Evolutionary conservation across 2,113 vertebrate genomes (phyloP), one percentile per base, ranked within the genome.

Genomic region (Stigmatopora nigra): DNA sequence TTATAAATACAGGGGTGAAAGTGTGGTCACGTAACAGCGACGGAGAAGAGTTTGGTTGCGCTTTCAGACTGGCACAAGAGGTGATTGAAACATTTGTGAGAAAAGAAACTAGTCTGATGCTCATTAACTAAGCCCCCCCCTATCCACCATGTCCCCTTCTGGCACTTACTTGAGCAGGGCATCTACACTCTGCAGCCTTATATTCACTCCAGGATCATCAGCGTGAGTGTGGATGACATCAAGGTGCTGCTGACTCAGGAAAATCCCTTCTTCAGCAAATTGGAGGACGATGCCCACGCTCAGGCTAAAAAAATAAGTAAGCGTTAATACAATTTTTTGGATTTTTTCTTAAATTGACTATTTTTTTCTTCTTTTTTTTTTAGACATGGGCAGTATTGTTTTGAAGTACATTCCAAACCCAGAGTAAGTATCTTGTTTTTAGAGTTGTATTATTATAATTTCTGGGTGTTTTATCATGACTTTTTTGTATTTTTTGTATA

Each of bases 1-100:
- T 99, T 56, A 96, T 99, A 75, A 98, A 99, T 85, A 98, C 95
- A 0, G 97, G 97, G 9, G 93, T 99, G 77, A 98, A 97, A 88
- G 95, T 97, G 67, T 94, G 93, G 93, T 97, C 92, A 80, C 92
- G 95, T 41, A 99, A 95, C 85, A 97, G 91, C 41, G 93, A 97
- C 1, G 94, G 95, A 0, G 94, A 98, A 63, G 91, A 97, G 73
- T 98, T 97, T 68, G 95, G 93, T 36, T 99, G 95, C 80, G 93
- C 96, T 0, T 98, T 98, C 88, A 92, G 97, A 78, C 80, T 99
- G 79, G 94, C 95, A 8, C 97, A 99, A 84, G 96, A 99, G 95
- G 97, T 98, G 90, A 60, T 65, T 22, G 68, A 67, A n/a, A 11
- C 31, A 6, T 44, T 20, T 4, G 15, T 63, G 9, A 12, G 2